Conservation (phyloP, 2,113 vertebrate species). For the Bujurquina vittata region DNA sequence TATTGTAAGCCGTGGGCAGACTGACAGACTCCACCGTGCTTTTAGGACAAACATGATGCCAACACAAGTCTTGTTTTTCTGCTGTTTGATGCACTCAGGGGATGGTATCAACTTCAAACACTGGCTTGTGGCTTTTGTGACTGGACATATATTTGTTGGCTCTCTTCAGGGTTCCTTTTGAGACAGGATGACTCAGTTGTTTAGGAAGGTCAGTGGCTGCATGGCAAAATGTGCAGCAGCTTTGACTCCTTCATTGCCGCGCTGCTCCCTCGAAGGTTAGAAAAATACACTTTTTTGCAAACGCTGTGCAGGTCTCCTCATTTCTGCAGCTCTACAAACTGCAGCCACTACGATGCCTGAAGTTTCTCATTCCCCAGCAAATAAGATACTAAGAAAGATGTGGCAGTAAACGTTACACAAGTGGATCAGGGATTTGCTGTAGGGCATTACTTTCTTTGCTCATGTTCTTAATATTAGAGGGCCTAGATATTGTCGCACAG, state of each 20-base stretch:
- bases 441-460: constrained; percentile 13
- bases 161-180: neutral
- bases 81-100: neutral
- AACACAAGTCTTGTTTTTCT: neutral
- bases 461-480: constrained; percentile 39
- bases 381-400: constrained; percentile 27
- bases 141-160: neutral
- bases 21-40: constrained; percentile 5
- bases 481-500: constrained; percentile 24
- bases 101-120: neutral
- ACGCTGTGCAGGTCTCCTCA: neutral
- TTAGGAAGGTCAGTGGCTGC: neutral
- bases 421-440: constrained; percentile 18
- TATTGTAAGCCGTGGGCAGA: neutral
- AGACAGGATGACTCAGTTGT: constrained; percentile 4
- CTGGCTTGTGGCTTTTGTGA: neutral
- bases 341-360: neutral
- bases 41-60: constrained; percentile 9
- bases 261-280: neutral
- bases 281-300: neutral
- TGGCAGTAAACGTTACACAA: constrained; percentile 16
- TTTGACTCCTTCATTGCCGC: neutral
- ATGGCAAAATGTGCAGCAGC: constrained; percentile 1
- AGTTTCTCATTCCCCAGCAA: neutral
- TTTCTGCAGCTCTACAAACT: constrained; percentile 20